Evolutionary conservation across 2,888 invertebrate genomes (phyloP).

Genomic region (Byasa hedistus): DNA sequence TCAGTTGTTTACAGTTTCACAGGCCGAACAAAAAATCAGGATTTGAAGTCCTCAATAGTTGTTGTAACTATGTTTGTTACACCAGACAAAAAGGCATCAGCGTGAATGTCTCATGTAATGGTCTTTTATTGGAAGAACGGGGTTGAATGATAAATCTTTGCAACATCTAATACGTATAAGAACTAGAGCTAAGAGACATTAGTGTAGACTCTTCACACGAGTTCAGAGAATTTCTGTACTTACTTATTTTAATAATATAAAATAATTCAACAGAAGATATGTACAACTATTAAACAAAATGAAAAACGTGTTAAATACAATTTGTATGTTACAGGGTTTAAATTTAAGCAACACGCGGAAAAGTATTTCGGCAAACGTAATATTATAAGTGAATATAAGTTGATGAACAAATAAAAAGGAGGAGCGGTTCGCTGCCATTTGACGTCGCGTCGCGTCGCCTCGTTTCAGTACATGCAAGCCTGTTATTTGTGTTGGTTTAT

Average conservation of each 20-base stretch:
- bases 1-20: too few relatives aligned
- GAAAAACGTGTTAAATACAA: too few relatives aligned
- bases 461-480: constrained; percentile 10
- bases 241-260: neutral
- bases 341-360: too few relatives aligned
- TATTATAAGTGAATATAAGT: constrained; percentile 1
- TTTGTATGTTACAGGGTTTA: too few relatives aligned
- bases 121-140: neutral
- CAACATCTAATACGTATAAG: neutral
- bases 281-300: too few relatives aligned
- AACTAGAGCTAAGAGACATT: neutral
- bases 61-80: neutral
- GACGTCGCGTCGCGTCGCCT: neutral
- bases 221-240: neutral
- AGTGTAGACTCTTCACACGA: too few relatives aligned
- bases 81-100: neutral
- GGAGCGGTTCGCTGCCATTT: constrained; percentile 6
- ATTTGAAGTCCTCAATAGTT: neutral
- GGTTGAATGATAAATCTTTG: neutral
- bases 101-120: neutral
- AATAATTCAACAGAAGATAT: too few relatives aligned
- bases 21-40: neutral
- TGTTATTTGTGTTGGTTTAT: constrained; percentile 12
- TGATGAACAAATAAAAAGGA: constrained; percentile 7
- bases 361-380: neutral